These are phyloP conservation scores for Bungarus multicinctus DNA, from an alignment of 2,113 vertebrate species.

Conservation along the genomic window DNA sequence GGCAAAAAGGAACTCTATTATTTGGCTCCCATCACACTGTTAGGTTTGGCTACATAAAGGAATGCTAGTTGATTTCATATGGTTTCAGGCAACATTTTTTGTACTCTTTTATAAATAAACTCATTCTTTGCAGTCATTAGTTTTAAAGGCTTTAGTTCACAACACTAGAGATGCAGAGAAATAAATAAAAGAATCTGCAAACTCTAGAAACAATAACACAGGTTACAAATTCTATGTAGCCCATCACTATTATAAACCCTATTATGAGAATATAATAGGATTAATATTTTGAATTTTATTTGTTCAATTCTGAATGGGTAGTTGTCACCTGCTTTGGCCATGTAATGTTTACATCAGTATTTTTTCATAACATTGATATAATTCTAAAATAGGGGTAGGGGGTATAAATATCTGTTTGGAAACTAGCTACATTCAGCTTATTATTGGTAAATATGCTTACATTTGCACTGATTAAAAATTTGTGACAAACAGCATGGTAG, in stretches of 20 bases:
- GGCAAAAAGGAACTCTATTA: not conserved
- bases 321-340: not conserved
- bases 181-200: not conserved
- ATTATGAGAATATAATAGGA: not conserved
- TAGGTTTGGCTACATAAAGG: not conserved
- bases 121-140: not conserved
- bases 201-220: not conserved
- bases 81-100: not conserved
- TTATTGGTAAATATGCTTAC: not conserved
- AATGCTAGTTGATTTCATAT: not conserved
- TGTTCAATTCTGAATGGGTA: not conserved
- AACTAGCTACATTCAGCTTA: not conserved
- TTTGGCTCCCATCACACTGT: not conserved
- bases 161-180: not conserved
- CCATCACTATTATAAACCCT: not conserved
- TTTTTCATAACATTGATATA: not conserved
- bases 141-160: not conserved
- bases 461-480: not conserved
- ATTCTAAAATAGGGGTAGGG: not conserved
- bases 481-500: not conserved
- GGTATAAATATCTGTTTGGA: not conserved
- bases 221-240: not conserved
- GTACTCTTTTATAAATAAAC: not conserved
- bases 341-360: not conserved
- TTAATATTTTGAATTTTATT: not conserved